phyloP scores from a whole-genome alignment of 2,888 invertebrate genomes.

The Apodemia duryi region DNA sequence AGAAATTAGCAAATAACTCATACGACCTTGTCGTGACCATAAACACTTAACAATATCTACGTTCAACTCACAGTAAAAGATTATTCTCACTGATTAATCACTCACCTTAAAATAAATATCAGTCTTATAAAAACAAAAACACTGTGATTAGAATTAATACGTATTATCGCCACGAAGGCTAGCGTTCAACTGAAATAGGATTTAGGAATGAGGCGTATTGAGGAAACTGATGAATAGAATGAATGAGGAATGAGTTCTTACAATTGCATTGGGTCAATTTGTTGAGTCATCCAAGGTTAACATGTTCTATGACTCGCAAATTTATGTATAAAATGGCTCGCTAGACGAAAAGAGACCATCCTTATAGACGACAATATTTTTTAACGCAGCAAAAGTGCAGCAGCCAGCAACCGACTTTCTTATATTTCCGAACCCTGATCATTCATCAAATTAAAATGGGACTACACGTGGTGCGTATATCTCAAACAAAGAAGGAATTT shows the following conservation, averaged over 20 bases:
- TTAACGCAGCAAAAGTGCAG: too few relatives aligned
- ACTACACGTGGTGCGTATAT: too few relatives aligned
- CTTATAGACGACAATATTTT: not conserved
- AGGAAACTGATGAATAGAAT: not conserved
- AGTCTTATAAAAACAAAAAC: not conserved
- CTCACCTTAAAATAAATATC: conserved; percentile 8
- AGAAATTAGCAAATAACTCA: too few relatives aligned
- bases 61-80: too few relatives aligned
- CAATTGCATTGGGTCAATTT: not conserved
- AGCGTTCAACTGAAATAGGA: conserved; percentile 1
- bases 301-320: not conserved
- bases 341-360: not conserved
- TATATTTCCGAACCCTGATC: too few relatives aligned
- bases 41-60: too few relatives aligned
- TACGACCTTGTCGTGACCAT: too few relatives aligned
- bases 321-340: not conserved
- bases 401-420: too few relatives aligned
- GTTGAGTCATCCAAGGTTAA: conserved; percentile 3
- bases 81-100: not conserved
- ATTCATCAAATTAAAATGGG: too few relatives aligned
- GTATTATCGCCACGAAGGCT: not conserved
- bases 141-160: not conserved
- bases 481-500: too few relatives aligned
- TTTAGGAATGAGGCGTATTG: not conserved
- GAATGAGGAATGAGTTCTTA: not conserved